Evolutionary conservation across 2,888 invertebrate genomes (phyloP).

Genomic region (Himalopsyche japonica): DNA sequence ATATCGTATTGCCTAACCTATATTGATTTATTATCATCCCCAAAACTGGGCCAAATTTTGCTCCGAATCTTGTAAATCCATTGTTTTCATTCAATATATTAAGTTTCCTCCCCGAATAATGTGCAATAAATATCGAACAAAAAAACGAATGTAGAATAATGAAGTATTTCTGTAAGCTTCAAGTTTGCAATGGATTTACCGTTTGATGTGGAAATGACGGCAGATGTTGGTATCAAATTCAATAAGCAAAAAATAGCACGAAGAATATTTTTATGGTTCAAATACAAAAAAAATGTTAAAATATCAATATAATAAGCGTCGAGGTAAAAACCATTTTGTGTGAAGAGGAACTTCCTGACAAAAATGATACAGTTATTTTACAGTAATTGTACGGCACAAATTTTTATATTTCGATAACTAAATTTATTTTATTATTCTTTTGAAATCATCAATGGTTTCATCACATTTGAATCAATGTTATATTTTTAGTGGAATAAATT

Average conservation of each 20-base stretch:
- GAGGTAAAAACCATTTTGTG: too few species aligned
- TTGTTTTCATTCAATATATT: constrained; percentile 38
- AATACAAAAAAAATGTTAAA: too few species aligned
- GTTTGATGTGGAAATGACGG: constrained; percentile 1
- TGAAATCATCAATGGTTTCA: too few species aligned
- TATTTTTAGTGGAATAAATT: too few species aligned
- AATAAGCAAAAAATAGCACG: background rate
- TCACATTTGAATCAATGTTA: too few species aligned
- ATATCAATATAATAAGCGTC: too few species aligned
- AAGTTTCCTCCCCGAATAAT: constrained; percentile 34
- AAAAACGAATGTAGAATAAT: background rate
- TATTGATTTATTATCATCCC: constrained; percentile 39
- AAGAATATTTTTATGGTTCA: background rate
- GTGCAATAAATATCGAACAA: constrained; percentile 32
- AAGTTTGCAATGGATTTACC: constrained; percentile 16
- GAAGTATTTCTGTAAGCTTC: background rate
- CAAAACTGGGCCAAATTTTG: constrained; percentile 36
- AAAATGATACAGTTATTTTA: too few species aligned
- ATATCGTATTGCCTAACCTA: constrained; percentile 36
- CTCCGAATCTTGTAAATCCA: constrained; percentile 11
- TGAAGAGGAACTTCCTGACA: too few species aligned
- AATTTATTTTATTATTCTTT: too few species aligned
- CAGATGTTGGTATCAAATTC: constrained; percentile 14
- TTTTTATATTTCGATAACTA: too few species aligned
- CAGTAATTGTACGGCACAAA: too few species aligned